A percentile compares a stretch with the other conserved stretches of the same genome.
Conservation (phyloP, 1,140 invertebrate species). For the Ericerus pela region DNA sequence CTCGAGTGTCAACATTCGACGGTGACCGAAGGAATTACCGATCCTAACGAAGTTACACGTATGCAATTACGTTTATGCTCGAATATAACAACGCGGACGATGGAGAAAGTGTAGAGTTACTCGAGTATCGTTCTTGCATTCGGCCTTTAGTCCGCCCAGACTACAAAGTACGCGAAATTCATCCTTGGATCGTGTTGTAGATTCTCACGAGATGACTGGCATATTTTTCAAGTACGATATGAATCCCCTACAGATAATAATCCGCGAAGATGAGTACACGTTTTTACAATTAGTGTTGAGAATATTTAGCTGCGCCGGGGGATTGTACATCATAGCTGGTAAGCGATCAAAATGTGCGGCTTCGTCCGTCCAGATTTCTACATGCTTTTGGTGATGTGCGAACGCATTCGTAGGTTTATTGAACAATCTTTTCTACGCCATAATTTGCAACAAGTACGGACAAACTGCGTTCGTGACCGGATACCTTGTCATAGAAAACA, state of each 20-base stretch:
- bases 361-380: no score
- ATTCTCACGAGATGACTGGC: constrained; percentile 80
- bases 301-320: constrained; percentile 76
- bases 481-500: no score
- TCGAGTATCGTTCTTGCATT: no score
- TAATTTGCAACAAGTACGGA: no score
- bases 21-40: neutral
- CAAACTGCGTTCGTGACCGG: no score
- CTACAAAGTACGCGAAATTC: no score
- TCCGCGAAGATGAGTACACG: constrained; percentile 64
- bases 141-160: no score
- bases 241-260: constrained; percentile 70
- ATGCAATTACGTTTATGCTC: neutral
- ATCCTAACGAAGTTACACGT: neutral
- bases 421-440: no score
- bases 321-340: constrained; percentile 75
- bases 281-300: constrained; percentile 65
- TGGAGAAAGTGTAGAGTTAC: constrained; percentile 11
- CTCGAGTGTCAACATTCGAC: neutral
- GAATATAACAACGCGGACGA: neutral
- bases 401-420: no score
- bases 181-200: no score
- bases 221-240: constrained; percentile 93
- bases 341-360: no score
- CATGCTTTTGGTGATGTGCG: no score